Evolutionary conservation across 1,140 invertebrate species (phyloP).

Genomic region (Drosophila busckii): DNA sequence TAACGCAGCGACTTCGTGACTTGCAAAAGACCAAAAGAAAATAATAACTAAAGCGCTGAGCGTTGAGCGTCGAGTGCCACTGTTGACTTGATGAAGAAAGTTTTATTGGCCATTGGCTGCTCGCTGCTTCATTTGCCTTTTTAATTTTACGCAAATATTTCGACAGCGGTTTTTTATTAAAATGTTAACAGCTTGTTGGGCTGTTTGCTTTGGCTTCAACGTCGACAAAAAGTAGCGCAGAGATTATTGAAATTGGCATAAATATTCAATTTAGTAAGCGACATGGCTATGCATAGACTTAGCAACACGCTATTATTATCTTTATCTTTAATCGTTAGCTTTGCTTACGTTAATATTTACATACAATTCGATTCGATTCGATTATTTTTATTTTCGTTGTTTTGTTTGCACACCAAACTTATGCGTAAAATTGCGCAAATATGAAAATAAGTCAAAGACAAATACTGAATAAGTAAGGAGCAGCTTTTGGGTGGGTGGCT

Average conservation of each 20-base stretch:
- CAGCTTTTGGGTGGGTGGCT: conserved; percentile 26
- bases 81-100: conserved; percentile 68
- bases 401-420: conserved; percentile 23
- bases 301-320: no score
- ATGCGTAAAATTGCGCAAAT: conserved; percentile 59
- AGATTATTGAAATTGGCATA: background rate
- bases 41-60: conserved; percentile 70
- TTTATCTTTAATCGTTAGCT: no score
- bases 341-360: no score
- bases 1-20: conserved; percentile 30
- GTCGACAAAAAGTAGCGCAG: conserved; percentile 18
- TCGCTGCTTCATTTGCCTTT: conserved; percentile 40
- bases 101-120: conserved; percentile 44
- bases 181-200: conserved; percentile 66
- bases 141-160: conserved; percentile 65
- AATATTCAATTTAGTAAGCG: conserved; percentile 1
- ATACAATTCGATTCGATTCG: no score
- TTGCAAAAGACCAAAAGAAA: conserved; percentile 55
- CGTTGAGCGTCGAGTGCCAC: conserved; percentile 35
- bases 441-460: conserved; percentile 25
- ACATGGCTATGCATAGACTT: no score
- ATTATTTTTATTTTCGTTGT: no score
- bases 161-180: conserved; percentile 42
- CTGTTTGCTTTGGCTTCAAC: conserved; percentile 11
- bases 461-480: conserved; percentile 5